Conservation (phyloP, 2,888 invertebrate genomes). For the Calameuta filiformis region DNA sequence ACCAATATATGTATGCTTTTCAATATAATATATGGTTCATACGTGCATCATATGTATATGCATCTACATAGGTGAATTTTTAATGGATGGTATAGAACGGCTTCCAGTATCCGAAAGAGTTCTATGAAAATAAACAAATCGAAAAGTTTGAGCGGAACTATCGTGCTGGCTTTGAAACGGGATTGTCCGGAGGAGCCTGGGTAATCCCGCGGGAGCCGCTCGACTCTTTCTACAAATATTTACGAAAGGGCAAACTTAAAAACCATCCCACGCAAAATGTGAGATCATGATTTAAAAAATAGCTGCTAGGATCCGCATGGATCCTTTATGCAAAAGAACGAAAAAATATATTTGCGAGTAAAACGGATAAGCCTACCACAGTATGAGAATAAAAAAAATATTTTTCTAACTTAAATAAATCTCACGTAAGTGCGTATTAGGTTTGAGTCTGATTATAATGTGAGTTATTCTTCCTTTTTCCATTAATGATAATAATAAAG, state of each 20-base stretch:
- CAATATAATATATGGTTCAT: neutral
- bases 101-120: neutral
- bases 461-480: neutral
- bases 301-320: neutral
- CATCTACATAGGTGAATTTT: neutral
- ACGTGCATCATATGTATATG: neutral
- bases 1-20: neutral
- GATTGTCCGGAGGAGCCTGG: neutral
- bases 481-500: neutral
- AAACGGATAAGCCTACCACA: neutral
- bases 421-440: neutral
- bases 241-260: neutral
- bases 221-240: neutral
- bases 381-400: neutral
- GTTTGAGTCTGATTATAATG: neutral
- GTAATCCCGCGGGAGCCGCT: neutral
- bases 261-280: neutral
- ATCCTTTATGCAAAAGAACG: neutral
- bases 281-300: neutral
- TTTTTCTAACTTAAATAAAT: neutral
- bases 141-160: neutral
- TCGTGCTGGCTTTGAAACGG: neutral
- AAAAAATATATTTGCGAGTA: neutral
- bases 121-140: constrained; percentile 1
- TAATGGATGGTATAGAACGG: neutral